Conservation (phyloP, 2,113 vertebrate species). For the Corynorhinus townsendii region DNA sequence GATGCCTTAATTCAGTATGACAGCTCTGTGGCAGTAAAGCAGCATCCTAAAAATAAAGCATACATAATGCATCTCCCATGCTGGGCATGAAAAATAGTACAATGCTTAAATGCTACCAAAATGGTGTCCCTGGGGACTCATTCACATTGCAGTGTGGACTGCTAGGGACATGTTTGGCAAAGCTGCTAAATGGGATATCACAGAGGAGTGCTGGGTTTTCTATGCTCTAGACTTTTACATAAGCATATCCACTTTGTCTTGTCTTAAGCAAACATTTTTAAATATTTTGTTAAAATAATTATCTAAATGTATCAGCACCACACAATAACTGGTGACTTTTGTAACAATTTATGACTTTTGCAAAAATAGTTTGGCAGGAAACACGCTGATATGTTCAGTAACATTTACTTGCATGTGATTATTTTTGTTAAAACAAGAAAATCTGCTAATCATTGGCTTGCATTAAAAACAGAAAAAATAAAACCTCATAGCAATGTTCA, state of each 20-base stretch:
- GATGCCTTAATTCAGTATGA: conserved; percentile 67
- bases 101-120: conserved; percentile 59
- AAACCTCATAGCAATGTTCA: background rate
- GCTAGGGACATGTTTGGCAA: conserved; percentile 21
- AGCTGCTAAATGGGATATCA: conserved; percentile 25
- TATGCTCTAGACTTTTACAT: background rate
- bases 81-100: conserved; percentile 62
- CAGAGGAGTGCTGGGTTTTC: background rate
- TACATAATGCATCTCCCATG: conserved; percentile 70
- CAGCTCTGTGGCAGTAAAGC: conserved; percentile 59
- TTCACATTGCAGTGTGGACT: conserved; percentile 26
- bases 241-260: background rate
- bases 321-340: conserved; percentile 31
- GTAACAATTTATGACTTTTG: background rate
- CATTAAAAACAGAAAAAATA: background rate
- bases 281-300: conserved; percentile 29
- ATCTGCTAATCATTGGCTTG: background rate
- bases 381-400: background rate
- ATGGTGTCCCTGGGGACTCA: conserved; percentile 59
- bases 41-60: conserved; percentile 76
- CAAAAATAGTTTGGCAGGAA: background rate
- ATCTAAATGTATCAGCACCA: background rate
- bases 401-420: background rate
- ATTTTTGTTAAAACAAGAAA: background rate
- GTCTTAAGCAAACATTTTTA: conserved; percentile 21